Evolutionary conservation across 2,797 vertebrate genomes (phyloP), one percentile per base, ranked within the genome.

Genomic region (Karalla daura): DNA sequence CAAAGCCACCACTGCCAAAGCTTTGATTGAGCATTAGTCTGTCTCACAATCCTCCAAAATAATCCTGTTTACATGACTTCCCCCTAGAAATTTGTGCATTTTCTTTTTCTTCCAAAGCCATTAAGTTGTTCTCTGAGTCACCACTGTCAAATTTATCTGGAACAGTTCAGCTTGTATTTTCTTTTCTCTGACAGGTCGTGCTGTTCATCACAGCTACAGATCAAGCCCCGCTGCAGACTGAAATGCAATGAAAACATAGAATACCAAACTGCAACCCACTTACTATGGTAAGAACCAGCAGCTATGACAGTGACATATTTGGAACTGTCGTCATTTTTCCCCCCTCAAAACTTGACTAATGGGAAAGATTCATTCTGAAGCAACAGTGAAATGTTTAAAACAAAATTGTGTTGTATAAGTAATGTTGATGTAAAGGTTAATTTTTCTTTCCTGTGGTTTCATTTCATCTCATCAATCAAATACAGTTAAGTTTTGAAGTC

Each of bases 1-100:
- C 52, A 45, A 65, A 55, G 45, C 14, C 36, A 25, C 56, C 14
- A 7, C 56, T 70, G 62, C 61, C 74, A 75, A 78, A 63, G 39
- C 39, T 63, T 55, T 74, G 70, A 66, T 58, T 67, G 56, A 69
- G 30, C 25, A 49, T 74, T 67, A 43, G 33, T 54, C 27, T 58
- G 52, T 77, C 63, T 62, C 46, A 35, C 63, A 61, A 44, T 63
- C 56, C 21, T 47, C 56, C 21, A 15, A 52, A 49, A 70, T 59
- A 61, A 70, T 58, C 54, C 5, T 59, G 23, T 71, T 81, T 61
- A 17, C 47, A 63, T 60, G 28, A 58, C 63, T 56, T 71, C 12
- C 51, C 32, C 1, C 18, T 50, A 55, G 55, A 53, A 47, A 5
- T 32, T 50, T 55, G 15, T 9, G 40, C 52, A 18, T 45, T 51